These are phyloP conservation scores for Lutraria lutraria DNA, from an alignment of 2,888 invertebrate genomes.

Conservation along the genomic window DNA sequence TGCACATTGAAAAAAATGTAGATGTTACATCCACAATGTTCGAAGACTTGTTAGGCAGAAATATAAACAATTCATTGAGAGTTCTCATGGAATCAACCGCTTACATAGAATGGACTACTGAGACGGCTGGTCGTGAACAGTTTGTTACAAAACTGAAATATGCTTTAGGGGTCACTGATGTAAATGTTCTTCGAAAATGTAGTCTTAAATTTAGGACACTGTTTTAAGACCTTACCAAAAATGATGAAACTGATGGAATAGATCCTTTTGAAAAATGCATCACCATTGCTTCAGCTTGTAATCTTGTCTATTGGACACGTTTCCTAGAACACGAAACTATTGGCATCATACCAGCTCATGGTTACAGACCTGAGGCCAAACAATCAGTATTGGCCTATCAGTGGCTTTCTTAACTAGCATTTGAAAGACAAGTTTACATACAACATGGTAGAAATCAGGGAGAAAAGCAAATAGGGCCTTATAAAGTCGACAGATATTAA, in stretches of 20 bases:
- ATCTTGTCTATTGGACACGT: conserved; percentile 47
- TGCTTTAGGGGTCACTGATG: background rate
- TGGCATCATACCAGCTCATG: conserved; percentile 63
- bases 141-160: conserved; percentile 32
- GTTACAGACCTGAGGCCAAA: conserved; percentile 48
- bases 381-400: conserved; percentile 53
- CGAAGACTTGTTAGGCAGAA: background rate
- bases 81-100: conserved; percentile 34
- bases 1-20: conserved; percentile 9
- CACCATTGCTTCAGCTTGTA: conserved; percentile 59
- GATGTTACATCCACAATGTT: conserved; percentile 19
- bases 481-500: conserved; percentile 47
- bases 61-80: conserved; percentile 1
- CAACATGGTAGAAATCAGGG: conserved; percentile 39
- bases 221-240: background rate
- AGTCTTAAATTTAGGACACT: background rate
- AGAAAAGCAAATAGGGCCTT: conserved; percentile 43
- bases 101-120: conserved; percentile 42
- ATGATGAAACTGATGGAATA: conserved; percentile 26
- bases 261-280: conserved; percentile 59
- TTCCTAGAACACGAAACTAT: conserved; percentile 48
- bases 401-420: conserved; percentile 49
- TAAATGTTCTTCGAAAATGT: too few relatives aligned
- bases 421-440: conserved; percentile 17
- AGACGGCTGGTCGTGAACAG: conserved; percentile 16